phyloP scores from a whole-genome alignment of 2,113 vertebrate species.

The Narcine bancroftii region DNA sequence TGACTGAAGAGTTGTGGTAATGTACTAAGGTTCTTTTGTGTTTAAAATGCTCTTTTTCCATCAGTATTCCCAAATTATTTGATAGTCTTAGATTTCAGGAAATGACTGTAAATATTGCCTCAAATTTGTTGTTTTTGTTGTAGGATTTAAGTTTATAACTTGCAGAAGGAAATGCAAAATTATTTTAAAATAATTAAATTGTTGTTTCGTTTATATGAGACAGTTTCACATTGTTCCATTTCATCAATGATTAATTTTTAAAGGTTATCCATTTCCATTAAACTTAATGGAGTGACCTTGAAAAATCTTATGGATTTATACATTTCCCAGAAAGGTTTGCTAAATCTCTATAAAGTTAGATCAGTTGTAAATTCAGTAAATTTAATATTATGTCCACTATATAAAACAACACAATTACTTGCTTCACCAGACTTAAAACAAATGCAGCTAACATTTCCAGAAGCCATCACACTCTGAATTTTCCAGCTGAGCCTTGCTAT shows the following conservation, averaged over 20 bases:
- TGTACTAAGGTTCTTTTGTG: slow-evolving; percentile 39
- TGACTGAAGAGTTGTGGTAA: slow-evolving; percentile 50
- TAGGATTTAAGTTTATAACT: slow-evolving; percentile 35
- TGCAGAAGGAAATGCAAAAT: not conserved
- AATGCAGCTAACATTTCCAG: not conserved
- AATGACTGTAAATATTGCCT: slow-evolving; percentile 45
- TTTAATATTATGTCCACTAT: not conserved
- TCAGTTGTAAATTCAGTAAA: not conserved
- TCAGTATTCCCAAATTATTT: slow-evolving; percentile 41
- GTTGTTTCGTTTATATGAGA: not conserved
- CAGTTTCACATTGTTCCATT: not conserved
- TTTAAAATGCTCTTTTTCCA: slow-evolving; percentile 41
- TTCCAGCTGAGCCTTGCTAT: slow-evolving; percentile 74
- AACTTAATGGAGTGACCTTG: not conserved
- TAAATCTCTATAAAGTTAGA: not conserved
- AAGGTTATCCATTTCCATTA: too few species aligned
- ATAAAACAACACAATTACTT: not conserved
- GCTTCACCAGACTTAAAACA: not conserved
- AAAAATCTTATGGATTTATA: not conserved
- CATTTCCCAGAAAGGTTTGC: not conserved
- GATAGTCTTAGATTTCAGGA: slow-evolving; percentile 50
- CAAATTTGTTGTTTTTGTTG: slow-evolving; percentile 50
- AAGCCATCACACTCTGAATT: slow-evolving; percentile 41
- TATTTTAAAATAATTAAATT: not conserved
- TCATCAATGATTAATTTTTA: not conserved